Base-by-base conservation (phyloP, 1,140 invertebrate genomes). In the Nebria ingens region DNA sequence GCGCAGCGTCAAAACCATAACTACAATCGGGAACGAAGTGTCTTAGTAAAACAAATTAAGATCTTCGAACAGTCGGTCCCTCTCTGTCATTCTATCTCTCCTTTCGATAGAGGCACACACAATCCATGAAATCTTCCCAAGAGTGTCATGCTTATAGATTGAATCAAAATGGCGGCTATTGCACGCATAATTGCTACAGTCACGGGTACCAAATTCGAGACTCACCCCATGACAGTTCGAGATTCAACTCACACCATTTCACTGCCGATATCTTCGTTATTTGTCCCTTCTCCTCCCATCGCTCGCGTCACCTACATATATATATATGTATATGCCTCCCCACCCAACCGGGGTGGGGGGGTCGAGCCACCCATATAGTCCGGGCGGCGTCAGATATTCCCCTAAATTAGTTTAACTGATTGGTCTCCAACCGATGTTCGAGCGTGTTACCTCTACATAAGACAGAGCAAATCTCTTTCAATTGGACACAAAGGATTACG, bases 111-210 rank as follows among this genome's bases (percentile, higher is more conserved):
- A n/a, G n/a, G n/a, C n/a, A n/a, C n/a, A n/a, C n/a, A n/a, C 25
- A 34, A 34, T 34, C 25, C 25, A 34, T 34, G n/a, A n/a, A 34
- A 34, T 34, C 25, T 57, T 61, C 60, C 64, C 62, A 54, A 21
- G 64, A 60, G 64, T 65, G 64, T 64, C 64, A 65, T 65, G 62
- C 61, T 62, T 56, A 65, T 65, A 63, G 64, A 65, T 65, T 65
- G 64, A 65, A 65, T 65, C 64, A 65, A 62, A 62, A 65, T 65
- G 64, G 64, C 64, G 57, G 62, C 62, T 58, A 61, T 61, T 61
- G 63, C 60, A 65, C 63, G 63, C 63, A 65, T 64, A 64, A 64
- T 64, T 64, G 61, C 61, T 60, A 56, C 59, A 63, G 25, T 34
- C 25, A 34, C 25, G 25, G 25, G 6, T 34, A 6, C 25, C 6